Base-by-base conservation (phyloP, 64 coral and sea anemone species). In the Orbicella faveolata region DNA sequence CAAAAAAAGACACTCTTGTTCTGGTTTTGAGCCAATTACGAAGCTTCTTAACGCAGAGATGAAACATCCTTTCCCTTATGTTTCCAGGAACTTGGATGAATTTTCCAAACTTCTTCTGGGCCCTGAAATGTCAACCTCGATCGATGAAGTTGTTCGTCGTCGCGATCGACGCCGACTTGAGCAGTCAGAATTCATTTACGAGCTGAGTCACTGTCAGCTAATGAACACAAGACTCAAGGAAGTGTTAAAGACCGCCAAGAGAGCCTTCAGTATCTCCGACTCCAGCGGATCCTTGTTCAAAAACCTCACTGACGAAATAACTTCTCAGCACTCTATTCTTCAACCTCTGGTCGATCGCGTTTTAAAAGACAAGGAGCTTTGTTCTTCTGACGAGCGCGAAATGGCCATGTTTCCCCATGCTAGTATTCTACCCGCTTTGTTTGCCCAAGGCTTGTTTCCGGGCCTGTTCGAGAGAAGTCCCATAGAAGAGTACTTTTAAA, bases 181-280 rank as follows among this genome's bases (percentile, higher is more conserved):
- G 21, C 61, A 20, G 16, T 85, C 82, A 3, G 63, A 72, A 39
- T 16, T 85, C 9, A 7, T 44, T 10, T 39, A 21, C 34, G 64
- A 72, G 6, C 41, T 85, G 1, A n/a, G 20, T 4, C 82, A 72
- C 20, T 9, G 20, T 18, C 67, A 53, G 65, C 21, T 85, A 17
- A 54, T 52, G 34, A 85, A 73, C 65, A 30, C 39, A 48, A 65
- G 41, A 15, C 63, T 85, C 0, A 37, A 69, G 23, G 82, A 72
- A 44, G 63, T 85, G 65, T 33, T 85, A 26, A 19, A 26, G 4
- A 66, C 48, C 18, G 41, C 82, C 11, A 85, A 85, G 36, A 70
- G 82, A 72, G 82, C 82, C 17, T 72, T 85, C n/a, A 85, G n/a
- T 72, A 72, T 85, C 37, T 85, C 65, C 1, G 82, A 85, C 65